Percentiles rank a stretch among this genome's conserved stretches.
phyloP scores from a whole-genome alignment of 2,797 vertebrate genomes.

The Cuniculus paca region DNA sequence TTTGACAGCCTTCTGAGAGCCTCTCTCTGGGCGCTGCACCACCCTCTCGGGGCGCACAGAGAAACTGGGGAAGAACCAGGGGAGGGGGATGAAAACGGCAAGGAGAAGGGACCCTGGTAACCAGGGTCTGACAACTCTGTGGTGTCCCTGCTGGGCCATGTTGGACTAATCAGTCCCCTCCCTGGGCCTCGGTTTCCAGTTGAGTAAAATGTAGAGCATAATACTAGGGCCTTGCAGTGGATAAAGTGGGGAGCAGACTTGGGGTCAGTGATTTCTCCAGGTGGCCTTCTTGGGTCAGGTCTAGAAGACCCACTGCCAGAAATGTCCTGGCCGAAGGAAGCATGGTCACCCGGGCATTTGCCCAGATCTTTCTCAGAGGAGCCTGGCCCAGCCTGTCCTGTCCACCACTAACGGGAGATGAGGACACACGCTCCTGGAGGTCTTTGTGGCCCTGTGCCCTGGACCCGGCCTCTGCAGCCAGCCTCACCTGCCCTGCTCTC shows the following conservation, averaged over 20 bases:
- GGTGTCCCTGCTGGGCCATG: background rate
- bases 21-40: slow-evolving; percentile 66
- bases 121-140: background rate
- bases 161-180: background rate
- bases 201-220: background rate
- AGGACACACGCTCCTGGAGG: background rate
- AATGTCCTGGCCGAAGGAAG: background rate
- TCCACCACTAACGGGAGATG: background rate
- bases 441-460: background rate
- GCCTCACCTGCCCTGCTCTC: background rate
- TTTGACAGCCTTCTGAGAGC: slow-evolving; percentile 76
- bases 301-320: background rate
- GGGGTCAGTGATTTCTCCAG: background rate
- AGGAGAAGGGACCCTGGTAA: background rate
- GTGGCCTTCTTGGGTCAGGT: background rate
- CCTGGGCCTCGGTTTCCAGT: background rate
- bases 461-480: background rate
- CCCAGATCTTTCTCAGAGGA: background rate
- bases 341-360: background rate
- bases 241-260: background rate
- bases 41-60: slow-evolving; percentile 28
- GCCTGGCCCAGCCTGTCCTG: background rate
- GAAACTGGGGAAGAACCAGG: background rate
- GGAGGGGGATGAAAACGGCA: background rate
- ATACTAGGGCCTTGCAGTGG: background rate